Evolutionary conservation across 2,797 vertebrate species (phyloP).

Genomic region (Malurus splendens): DNA sequence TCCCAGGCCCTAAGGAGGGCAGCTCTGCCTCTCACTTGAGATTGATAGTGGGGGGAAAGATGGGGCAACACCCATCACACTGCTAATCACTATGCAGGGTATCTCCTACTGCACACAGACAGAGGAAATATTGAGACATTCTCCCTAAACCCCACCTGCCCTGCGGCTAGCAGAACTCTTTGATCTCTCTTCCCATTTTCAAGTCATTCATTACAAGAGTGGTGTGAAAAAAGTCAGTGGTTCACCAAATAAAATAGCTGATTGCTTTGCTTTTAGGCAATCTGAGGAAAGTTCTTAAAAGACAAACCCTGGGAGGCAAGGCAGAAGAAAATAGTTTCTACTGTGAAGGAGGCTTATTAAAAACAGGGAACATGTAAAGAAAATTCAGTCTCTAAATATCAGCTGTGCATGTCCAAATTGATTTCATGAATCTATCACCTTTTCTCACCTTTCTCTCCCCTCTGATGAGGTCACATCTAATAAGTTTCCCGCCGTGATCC

Average conservation of each 20-base stretch:
- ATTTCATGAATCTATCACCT: conserved; percentile 41
- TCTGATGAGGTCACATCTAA: conserved; percentile 45
- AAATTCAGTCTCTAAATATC: conserved; percentile 34
- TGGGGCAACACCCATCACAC: neutral
- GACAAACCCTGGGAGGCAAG: neutral
- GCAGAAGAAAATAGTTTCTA: neutral
- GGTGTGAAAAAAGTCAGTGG: neutral
- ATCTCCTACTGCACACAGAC: neutral
- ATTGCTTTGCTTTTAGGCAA: neutral
- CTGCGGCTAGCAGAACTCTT: neutral
- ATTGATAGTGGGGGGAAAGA: accelerated
- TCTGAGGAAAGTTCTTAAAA: neutral
- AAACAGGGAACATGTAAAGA: neutral
- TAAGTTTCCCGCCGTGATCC: conserved; percentile 40
- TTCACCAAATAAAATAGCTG: neutral
- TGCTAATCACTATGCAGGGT: neutral
- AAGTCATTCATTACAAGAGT: neutral
- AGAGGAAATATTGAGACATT: neutral
- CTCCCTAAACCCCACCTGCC: neutral
- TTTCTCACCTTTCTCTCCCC: conserved; percentile 8
- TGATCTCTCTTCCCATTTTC: neutral
- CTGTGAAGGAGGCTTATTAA: conserved; percentile 9
- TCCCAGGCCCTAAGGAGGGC: neutral
- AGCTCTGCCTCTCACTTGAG: neutral
- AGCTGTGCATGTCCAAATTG: conserved; percentile 27